Conservation (phyloP, 2,113 vertebrate species). For the Petrocephalus zakoni region DNA sequence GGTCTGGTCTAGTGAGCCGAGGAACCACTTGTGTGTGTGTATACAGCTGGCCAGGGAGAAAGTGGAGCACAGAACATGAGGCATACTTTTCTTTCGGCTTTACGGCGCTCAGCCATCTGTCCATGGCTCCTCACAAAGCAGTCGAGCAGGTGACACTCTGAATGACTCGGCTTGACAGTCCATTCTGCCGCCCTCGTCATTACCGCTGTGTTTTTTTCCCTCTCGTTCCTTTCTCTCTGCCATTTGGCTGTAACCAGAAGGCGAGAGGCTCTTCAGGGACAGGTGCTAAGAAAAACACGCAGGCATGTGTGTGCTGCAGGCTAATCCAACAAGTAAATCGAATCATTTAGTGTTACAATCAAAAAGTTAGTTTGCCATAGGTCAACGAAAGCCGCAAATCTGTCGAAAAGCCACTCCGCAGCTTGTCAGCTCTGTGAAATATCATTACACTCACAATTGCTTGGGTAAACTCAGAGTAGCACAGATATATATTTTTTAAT, state of each 20-base stretch:
- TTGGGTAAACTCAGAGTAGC: neutral
- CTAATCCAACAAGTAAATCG: neutral
- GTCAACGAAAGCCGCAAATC: neutral
- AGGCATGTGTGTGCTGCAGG: neutral
- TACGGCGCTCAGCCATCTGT: conserved; percentile 11
- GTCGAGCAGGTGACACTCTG: neutral
- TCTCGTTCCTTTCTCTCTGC: neutral
- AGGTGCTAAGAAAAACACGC: neutral
- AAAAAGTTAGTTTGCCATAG: neutral
- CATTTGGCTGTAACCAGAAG: conserved; percentile 7
- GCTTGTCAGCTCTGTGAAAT: neutral
- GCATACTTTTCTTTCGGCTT: neutral
- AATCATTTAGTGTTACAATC: neutral
- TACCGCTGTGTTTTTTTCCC: neutral
- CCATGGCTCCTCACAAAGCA: neutral
- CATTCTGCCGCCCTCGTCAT: neutral
- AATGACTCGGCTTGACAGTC: neutral
- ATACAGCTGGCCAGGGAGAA: conserved; percentile 11
- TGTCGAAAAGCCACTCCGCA: neutral
- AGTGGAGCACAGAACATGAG: conserved; percentile 2
- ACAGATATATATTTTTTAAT: neutral
- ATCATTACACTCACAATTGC: neutral
- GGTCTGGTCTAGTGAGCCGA: neutral
- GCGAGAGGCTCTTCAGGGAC: neutral
- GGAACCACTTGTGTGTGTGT: neutral